These are phyloP conservation scores for Pituophis catenifer DNA, from an alignment of 2,113 vertebrate genomes.

Conservation along the genomic window DNA sequence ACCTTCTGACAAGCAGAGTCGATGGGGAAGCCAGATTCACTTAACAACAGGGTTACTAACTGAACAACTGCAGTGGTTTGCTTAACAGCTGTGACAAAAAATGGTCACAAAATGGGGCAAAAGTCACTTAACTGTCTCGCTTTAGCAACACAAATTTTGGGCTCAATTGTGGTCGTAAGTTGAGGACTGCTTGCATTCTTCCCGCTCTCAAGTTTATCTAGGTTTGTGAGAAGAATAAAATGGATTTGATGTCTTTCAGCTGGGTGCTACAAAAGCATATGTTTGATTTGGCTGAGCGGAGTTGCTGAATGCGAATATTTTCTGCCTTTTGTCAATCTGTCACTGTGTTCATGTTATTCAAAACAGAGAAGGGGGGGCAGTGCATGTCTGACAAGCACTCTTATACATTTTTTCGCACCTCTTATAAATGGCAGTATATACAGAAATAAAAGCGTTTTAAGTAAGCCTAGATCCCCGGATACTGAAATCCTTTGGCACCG, in stretches of 20 bases:
- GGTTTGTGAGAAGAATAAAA: conserved; percentile 27
- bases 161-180: not conserved
- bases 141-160: not conserved
- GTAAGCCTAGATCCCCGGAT: not conserved
- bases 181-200: not conserved
- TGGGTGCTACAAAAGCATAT: not conserved
- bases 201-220: not conserved
- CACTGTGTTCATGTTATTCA: conserved; percentile 41
- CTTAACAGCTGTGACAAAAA: not conserved
- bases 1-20: too few relatives aligned
- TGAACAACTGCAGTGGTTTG: too few relatives aligned
- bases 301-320: conserved; percentile 47
- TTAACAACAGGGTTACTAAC: too few relatives aligned
- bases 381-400: conserved; percentile 23
- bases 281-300: conserved; percentile 53
- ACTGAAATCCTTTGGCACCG: conserved; percentile 34
- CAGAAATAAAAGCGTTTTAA: conserved; percentile 29
- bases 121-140: not conserved
- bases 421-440: conserved; percentile 42
- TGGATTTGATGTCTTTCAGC: conserved; percentile 36
- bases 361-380: conserved; percentile 1
- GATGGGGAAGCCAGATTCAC: too few relatives aligned
- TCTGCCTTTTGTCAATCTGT: conserved; percentile 52
- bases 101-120: not conserved
- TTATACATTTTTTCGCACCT: conserved; percentile 40